Percentiles rank a stretch among this genome's conserved stretches.
These are phyloP conservation scores for Neopelma chrysocephalum DNA, from an alignment of 2,797 vertebrate genomes.

Conservation along the genomic window DNA sequence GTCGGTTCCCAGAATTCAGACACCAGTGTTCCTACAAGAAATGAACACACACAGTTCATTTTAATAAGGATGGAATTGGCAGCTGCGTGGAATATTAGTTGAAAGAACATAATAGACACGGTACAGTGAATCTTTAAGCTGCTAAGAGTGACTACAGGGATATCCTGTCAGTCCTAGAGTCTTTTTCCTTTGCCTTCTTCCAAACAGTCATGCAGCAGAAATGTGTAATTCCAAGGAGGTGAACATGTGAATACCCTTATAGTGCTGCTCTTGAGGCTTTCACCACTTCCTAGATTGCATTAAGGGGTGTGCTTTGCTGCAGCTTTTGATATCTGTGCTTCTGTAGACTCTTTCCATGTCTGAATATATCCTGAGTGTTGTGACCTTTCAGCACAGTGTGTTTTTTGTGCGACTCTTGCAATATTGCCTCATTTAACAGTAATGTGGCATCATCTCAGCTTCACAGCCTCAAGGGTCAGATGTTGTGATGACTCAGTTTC, in stretches of 20 bases:
- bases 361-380: not conserved
- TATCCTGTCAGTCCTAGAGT: not conserved
- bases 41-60: conserved; percentile 35
- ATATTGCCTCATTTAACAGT: not conserved
- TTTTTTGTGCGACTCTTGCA: not conserved
- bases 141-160: not conserved
- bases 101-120: not conserved
- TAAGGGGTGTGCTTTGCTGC: not conserved
- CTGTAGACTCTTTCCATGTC: not conserved
- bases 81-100: not conserved
- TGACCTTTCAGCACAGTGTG: accelerated
- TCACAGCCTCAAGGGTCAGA: not conserved
- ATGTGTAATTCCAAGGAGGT: not conserved
- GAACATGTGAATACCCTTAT: not conserved
- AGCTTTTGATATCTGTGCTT: not conserved
- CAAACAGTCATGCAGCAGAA: not conserved
- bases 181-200: conserved; percentile 1
- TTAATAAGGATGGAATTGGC: conserved; percentile 46
- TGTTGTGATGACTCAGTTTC: not conserved
- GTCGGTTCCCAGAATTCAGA: conserved; percentile 60
- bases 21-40: conserved; percentile 41
- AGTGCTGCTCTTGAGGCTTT: not conserved
- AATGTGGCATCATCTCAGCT: not conserved
- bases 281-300: not conserved
- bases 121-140: not conserved